phyloP scores from a whole-genome alignment of 2,797 vertebrate genomes.

The Pteropus rufus region DNA sequence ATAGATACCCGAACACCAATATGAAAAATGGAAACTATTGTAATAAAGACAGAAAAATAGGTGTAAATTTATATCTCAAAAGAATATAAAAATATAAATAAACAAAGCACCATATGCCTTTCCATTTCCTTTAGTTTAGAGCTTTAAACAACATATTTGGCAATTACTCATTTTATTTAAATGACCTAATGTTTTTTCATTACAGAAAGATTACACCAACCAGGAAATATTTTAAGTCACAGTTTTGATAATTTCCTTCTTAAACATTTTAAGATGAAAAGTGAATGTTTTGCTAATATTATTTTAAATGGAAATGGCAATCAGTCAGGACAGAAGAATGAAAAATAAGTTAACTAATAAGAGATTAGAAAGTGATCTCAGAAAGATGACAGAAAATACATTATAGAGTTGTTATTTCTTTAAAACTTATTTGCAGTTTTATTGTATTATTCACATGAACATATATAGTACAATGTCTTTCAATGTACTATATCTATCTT shows the following conservation, averaged over 20 bases:
- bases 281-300: background rate
- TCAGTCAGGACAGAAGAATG: background rate
- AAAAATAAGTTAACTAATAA: background rate
- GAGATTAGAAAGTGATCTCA: background rate
- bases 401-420: background rate
- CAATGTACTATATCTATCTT: background rate
- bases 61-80: background rate
- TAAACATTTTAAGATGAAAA: background rate
- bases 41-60: background rate
- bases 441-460: background rate
- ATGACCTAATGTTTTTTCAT: background rate
- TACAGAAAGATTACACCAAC: background rate
- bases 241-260: conserved; percentile 40
- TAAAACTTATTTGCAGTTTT: background rate
- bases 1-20: background rate
- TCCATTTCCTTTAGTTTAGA: background rate
- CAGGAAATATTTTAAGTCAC: background rate
- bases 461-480: background rate
- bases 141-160: background rate
- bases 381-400: background rate
- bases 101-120: background rate
- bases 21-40: background rate
- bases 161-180: background rate
- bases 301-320: background rate
- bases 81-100: background rate